Evolutionary conservation across 2,113 vertebrate genomes (phyloP), one percentile per base, ranked within the genome.

Genomic region (Noturus placidus): DNA sequence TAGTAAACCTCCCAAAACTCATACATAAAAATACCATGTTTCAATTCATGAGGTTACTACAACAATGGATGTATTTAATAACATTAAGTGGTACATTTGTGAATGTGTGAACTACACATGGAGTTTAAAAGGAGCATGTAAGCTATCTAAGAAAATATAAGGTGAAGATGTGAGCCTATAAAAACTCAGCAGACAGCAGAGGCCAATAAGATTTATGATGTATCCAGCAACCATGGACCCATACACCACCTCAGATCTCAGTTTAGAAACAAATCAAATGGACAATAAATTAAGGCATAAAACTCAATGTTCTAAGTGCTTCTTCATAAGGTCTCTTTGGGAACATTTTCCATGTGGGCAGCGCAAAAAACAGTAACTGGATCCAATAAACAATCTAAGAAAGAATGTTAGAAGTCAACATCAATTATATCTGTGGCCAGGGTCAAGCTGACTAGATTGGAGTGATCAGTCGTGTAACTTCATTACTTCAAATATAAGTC

Each of bases 201-300:
- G 35, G 8, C 50, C 65, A 25, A 22, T 42, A 83, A 42, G 85
- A 87, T 89, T 90, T 89, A 79, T 85, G 57, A 57, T 56, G 61
- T 33, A 46, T 35, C 56, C 54, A 86, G 69, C 79, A 85, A 57
- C 83, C 81, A 86, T 52, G 72, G 50, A 74, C 82, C 63, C 65
- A 88, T 78, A 83, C 27, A 27, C 61, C 74, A 88, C 59, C 33
- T 83, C 86, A 85, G 61, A 85, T 88, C 81, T 52, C 83, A 81
- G 82, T 67, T 81, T 85, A 88, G 89, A 90, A 91, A 88, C 87
- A 85, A 85, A 87, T 89, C 86, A 91, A 91, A 89, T 77, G 52
- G 84, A 79, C 86, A 74, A 89, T 90, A 92, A 91, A 91, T 87
- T 86, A 90, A 61, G 87, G 76, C 65, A 88, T 89, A 88, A 87